Evolutionary conservation across 1,140 invertebrate species (phyloP), one percentile per base, ranked within the genome.

Genomic region (Lepidotrigona ventralis): DNA sequence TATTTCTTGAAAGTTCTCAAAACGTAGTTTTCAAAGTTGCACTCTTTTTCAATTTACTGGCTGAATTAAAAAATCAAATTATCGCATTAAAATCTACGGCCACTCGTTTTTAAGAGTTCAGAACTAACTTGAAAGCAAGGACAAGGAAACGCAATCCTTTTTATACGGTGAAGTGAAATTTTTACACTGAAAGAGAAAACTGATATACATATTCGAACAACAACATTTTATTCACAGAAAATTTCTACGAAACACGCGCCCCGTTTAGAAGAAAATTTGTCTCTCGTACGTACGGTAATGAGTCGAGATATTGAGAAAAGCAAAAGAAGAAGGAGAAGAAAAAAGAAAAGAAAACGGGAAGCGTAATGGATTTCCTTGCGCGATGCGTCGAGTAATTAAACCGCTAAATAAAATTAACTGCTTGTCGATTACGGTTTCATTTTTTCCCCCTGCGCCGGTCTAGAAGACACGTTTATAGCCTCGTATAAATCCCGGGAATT

Each of bases 401-500:
- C 23, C 33, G 39, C 23, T 26, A 21, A 56, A 74, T 58, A 75
- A 75, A 60, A 39, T 70, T 70, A 70, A 70, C 8, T 19, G 46
- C 39, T 39, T 8, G 23, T 53, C n/a, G 15, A 53, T 71, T 26
- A 72, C 1, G n/a, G n/a, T 26, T 51, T 9, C 4, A n/a, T 60
- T 51, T 53, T 71, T 71, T 26, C 33, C 14, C 5, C 5, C 39
- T 9, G 39, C 6, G 17, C 46, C 70, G 3, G n/a, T 46, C 19
- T 72, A 26, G 17, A 72, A 26, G 46, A 71, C 46, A 26, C 23
- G 23, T 72, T 72, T 53, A 72, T 26, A 26, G 46, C 46, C 39
- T n/a, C 15, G 46, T 72, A 72, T 72, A 72, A 72, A 72, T 53
- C n/a, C 46, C 70, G n/a, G 11, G 46, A 51, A 72, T 72, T 51